Evolutionary conservation across 1,140 invertebrate genomes (phyloP), one percentile per base, ranked within the genome.

Genomic region (Drosophila santomea): DNA sequence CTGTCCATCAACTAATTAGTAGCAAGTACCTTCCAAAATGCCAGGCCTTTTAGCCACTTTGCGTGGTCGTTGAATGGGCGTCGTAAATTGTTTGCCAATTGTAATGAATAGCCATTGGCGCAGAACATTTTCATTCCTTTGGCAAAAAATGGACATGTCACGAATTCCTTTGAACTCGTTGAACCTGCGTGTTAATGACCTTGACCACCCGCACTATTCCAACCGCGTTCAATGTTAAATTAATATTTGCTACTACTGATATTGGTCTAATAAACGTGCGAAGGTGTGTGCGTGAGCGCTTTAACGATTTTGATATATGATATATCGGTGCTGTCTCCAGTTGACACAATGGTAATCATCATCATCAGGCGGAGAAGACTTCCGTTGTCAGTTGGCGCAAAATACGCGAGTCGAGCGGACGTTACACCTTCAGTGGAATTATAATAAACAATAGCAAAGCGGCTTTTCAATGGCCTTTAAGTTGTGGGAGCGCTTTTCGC

Each of bases 181-280:
- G 58, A 55, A 63, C 43, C 60, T 74, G 28, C 28, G 61, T 44
- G 71, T 54, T 64, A 67, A 76, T 45, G 52, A 78, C 75, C 75
- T 78, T 78, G 64, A n/a, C 54, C 61, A 47, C 38, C 39, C 43
- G 6, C 12, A n/a, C 6, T n/a, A 12, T 39, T 5, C 5, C 6
- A 20, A 1, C 14, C 39, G 44, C 79, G 57, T 73, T 74, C 71
- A 77, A 78, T 77, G 80, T 83, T 89, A 89, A 89, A 89, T 89
- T 89, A 89, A 89, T 89, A 89, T 89, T 89, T 89, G 74, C 59
- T 11, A 25, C 35, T 78, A 78, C 80, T 74, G 76, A 50, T 89
- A 84, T 84, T 89, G 78, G 66, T 77, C 74, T 84, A 72, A 74
- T 74, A 80, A 43, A 48, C 58, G 74, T 82, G 55, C 61, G 50